Evolutionary conservation across 2,797 vertebrate species (phyloP).

Genomic region (Hafferia zeledoni): DNA sequence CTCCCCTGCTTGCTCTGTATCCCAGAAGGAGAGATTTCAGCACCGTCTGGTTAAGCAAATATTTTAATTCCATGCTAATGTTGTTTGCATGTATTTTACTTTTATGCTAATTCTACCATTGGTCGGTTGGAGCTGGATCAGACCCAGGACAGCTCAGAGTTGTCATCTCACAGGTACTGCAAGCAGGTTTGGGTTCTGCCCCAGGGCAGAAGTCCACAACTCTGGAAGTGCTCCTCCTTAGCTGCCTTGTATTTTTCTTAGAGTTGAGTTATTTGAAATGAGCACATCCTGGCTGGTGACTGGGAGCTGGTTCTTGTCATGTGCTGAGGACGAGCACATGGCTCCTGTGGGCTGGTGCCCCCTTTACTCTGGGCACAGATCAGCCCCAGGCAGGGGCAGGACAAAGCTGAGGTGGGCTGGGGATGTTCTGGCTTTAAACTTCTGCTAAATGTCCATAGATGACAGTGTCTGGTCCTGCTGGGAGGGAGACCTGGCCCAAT

Average conservation of each 20-base stretch:
- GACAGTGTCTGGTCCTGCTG: rapidly evolving
- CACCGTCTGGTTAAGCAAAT: not conserved
- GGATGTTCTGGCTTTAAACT: not conserved
- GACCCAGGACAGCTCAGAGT: not conserved
- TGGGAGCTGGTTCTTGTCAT: not conserved
- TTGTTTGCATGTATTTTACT: not conserved
- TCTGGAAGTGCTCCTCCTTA: not conserved
- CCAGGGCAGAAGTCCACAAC: not conserved
- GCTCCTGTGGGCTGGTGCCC: not conserved
- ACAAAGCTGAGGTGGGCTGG: not conserved
- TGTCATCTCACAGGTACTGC: not conserved
- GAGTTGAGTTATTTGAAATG: not conserved
- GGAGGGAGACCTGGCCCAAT: not conserved
- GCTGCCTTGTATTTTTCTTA: not conserved
- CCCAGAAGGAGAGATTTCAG: not conserved
- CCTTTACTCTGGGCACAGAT: not conserved
- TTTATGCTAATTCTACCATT: not conserved
- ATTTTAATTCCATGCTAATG: not conserved
- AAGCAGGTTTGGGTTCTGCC: not conserved
- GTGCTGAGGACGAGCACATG: rapidly evolving
- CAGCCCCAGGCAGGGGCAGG: not conserved
- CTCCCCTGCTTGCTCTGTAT: not conserved
- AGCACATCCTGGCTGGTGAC: not conserved
- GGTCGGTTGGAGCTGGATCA: not conserved
- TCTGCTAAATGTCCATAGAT: rapidly evolving